Evolutionary conservation across 2,113 vertebrate genomes (phyloP).

Genomic region (Hemibagrus wyckioides): DNA sequence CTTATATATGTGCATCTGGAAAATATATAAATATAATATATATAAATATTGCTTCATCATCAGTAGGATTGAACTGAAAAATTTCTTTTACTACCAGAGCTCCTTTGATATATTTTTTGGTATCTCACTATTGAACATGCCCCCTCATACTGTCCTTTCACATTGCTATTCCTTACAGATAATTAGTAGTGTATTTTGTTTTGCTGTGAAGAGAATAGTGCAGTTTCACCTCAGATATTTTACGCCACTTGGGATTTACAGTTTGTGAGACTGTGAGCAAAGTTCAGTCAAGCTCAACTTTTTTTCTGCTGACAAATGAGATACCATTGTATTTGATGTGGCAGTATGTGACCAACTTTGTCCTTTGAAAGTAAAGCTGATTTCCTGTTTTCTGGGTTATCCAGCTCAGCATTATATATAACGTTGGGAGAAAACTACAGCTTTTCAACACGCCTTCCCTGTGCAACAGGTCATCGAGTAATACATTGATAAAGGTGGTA

Average conservation of each 20-base stretch:
- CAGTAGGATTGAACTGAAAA: not conserved
- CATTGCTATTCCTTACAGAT: too few relatives aligned
- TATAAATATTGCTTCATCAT: not conserved
- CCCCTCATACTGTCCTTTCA: not conserved
- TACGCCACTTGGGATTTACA: not conserved
- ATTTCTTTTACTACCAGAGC: not conserved
- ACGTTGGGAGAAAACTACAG: not conserved
- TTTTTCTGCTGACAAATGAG: not conserved
- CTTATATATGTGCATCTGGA: not conserved
- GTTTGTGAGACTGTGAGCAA: not conserved
- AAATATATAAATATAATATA: too few relatives aligned
- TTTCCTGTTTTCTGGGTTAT: not conserved
- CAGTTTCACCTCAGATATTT: not conserved
- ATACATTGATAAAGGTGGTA: not conserved
- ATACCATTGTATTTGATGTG: not conserved
- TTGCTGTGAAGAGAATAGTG: not conserved
- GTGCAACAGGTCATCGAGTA: not conserved
- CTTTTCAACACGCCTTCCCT: not conserved
- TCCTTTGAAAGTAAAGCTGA: not conserved
- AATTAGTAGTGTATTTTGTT: not conserved
- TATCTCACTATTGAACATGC: not conserved
- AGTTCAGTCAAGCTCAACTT: not conserved
- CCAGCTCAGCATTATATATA: not conserved
- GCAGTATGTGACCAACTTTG: not conserved
- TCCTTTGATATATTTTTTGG: not conserved